Base-by-base conservation (phyloP, 2,888 invertebrate genomes). In the Panzeria rudis region DNA sequence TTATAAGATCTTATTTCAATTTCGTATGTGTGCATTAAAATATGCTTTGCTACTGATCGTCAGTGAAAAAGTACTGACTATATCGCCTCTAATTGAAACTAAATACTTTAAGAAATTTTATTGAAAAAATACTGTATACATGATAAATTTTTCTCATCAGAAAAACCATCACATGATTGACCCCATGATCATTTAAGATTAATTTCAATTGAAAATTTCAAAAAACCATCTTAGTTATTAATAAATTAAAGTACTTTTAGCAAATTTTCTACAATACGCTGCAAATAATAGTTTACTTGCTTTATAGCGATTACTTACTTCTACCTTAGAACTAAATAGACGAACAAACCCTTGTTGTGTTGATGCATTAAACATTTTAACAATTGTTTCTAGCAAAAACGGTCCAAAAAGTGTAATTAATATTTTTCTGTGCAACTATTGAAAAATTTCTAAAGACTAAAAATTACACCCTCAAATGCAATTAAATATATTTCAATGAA, bases 401-500 rank as follows among this genome's bases (percentile, higher is more conserved):
- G 61, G 66, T 23, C 62, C 38, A 64, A 32, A 68, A 61, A 83
- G 54, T 75, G 83, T 75, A 83, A 83, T 83, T 79, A 83, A 83
- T 83, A 83, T 79, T 73, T 78, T 80, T 41, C 64, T 72, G 66
- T 59, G 82, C 82, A 85, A 82, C 85, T 82, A 85, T 85, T 83
- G 69, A 79, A 64, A n/a, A 64, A 61, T 66, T 71, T 69, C 69
- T 50, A 75, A 68, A 84, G 84, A 66, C 61, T 84, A 25, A 77
- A n/a, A 81, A 84, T 84, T 77, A 81, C 82, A 85, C 85, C 85
- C 85, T 85, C 82, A 82, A 75, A 78, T 85, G 78, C 82, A 85
- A 85, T 85, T 82, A 83, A 85, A 85, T 85, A 64, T 15, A 79
- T 85, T 75, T 85, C 78, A 64, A 85, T 41, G 54, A 72, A 73